Percentiles rank a stretch among this genome's conserved stretches.
Conservation (phyloP, 92 coral and sea anemone species). For the Phenganax stokvisi region DNA sequence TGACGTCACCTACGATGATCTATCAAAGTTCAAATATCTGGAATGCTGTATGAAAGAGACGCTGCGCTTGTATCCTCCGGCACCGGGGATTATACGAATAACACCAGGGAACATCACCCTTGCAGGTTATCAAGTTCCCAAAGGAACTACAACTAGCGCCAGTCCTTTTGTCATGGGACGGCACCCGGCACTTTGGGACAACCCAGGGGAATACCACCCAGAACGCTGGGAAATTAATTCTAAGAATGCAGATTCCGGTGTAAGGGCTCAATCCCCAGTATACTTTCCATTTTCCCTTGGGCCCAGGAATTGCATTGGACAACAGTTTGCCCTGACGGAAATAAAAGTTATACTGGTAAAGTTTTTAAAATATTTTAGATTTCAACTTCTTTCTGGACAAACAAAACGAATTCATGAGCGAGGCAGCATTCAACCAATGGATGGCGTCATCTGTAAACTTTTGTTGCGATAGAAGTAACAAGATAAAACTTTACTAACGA, state of each 20-base stretch:
- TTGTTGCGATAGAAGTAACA: neutral
- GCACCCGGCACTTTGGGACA: slow-evolving; percentile 70
- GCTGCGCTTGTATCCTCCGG: slow-evolving; percentile 86
- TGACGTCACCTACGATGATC: slow-evolving; percentile 60
- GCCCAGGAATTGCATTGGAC: slow-evolving; percentile 87
- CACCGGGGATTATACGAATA: slow-evolving; percentile 71
- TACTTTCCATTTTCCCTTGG: slow-evolving; percentile 87
- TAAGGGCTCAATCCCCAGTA: slow-evolving; percentile 17
- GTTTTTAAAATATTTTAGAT: slow-evolving; percentile 8
- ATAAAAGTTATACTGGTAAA: slow-evolving; percentile 27
- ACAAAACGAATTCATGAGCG: slow-evolving; percentile 39
- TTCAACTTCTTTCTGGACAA: slow-evolving; percentile 24
- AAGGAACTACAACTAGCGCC: slow-evolving; percentile 48
- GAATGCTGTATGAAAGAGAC: slow-evolving; percentile 75
- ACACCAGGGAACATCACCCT: slow-evolving; percentile 60
- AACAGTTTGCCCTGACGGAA: slow-evolving; percentile 60
- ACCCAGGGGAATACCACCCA: slow-evolving; percentile 72
- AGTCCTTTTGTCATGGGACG: slow-evolving; percentile 64
- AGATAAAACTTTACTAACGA: no score
- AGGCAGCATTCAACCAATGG: slow-evolving; percentile 38
- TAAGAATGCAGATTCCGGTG: slow-evolving; percentile 38
- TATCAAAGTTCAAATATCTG: slow-evolving; percentile 59
- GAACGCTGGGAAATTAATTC: slow-evolving; percentile 71
- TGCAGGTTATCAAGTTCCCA: slow-evolving; percentile 54
- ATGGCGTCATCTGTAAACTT: slow-evolving; percentile 29